A percentile compares a stretch with the other conserved stretches of the same genome.
These are phyloP conservation scores for Phenganax stokvisi DNA, from an alignment of 92 coral and sea anemone genomes.

Conservation along the genomic window DNA sequence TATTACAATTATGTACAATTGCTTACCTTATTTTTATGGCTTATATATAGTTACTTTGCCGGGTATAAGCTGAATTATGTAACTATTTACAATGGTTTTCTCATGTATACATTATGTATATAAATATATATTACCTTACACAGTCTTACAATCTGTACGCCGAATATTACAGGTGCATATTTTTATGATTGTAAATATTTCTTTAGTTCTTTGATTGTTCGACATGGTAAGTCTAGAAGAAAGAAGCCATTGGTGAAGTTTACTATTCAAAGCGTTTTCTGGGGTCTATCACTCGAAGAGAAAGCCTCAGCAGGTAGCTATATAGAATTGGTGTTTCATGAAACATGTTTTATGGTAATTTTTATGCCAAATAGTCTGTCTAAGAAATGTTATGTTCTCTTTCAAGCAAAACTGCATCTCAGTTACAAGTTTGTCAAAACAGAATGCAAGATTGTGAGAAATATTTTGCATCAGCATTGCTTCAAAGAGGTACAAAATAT, in stretches of 20 bases:
- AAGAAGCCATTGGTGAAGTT: conserved; percentile 61
- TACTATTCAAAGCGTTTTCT: conserved; percentile 61
- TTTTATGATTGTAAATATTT: no score
- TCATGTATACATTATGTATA: no score
- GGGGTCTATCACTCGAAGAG: conserved; percentile 61
- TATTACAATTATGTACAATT: no score
- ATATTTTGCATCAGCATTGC: conserved; percentile 78
- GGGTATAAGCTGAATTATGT: no score
- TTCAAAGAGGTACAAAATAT: conserved; percentile 73
- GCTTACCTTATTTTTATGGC: no score
- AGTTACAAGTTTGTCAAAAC: conserved; percentile 95
- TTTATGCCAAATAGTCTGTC: no score
- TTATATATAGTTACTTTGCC: no score
- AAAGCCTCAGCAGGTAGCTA: conserved; percentile 64
- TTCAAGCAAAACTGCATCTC: conserved; percentile 77
- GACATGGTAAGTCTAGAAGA: conserved; percentile 41
- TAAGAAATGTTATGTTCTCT: not conserved
- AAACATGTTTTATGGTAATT: not conserved
- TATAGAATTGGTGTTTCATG: not conserved
- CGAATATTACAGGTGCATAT: no score
- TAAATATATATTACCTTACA: no score
- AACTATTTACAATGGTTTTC: no score
- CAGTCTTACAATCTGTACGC: not conserved
- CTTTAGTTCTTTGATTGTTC: conserved; percentile 20
- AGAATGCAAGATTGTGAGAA: conserved; percentile 95